Conservation (phyloP, 2,888 invertebrate species). For the Brachypterus glaber region DNA sequence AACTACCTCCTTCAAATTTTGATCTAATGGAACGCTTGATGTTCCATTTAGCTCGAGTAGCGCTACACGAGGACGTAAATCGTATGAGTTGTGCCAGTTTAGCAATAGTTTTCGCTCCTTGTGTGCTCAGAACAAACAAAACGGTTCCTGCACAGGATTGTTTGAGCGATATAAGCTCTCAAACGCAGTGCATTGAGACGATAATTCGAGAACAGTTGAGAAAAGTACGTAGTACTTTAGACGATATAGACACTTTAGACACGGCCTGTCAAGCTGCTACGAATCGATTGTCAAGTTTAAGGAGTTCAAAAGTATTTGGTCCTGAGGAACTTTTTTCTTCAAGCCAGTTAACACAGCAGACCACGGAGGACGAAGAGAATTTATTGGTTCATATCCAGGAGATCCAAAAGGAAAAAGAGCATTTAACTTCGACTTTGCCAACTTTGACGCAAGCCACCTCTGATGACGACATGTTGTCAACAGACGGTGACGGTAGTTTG, state of each 20-base stretch:
- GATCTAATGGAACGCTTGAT: conserved; percentile 85
- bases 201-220: conserved; percentile 78
- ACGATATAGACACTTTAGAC: conserved; percentile 85
- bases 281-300: conserved; percentile 65
- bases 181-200: conserved; percentile 83
- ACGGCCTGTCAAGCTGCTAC: conserved; percentile 78
- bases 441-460: conserved; percentile 74
- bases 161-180: conserved; percentile 79
- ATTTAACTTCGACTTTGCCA: conserved; percentile 69
- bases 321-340: conserved; percentile 46
- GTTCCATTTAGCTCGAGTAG: conserved; percentile 85
- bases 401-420: conserved; percentile 72
- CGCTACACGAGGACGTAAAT: conserved; percentile 76
- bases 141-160: conserved; percentile 85
- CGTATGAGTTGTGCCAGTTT: conserved; percentile 86
- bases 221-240: conserved; percentile 75
- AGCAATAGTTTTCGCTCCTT: conserved; percentile 92
- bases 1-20: conserved; percentile 81
- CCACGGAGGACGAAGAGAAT: conserved; percentile 64
- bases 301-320: conserved; percentile 62
- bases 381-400: conserved; percentile 71
- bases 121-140: conserved; percentile 81
- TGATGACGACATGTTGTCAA: conserved; percentile 77
- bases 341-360: conserved; percentile 29
- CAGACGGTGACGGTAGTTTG: conserved; percentile 68